phyloP scores from a whole-genome alignment of 2,113 vertebrate species.

The Pelobates fuscus region DNA sequence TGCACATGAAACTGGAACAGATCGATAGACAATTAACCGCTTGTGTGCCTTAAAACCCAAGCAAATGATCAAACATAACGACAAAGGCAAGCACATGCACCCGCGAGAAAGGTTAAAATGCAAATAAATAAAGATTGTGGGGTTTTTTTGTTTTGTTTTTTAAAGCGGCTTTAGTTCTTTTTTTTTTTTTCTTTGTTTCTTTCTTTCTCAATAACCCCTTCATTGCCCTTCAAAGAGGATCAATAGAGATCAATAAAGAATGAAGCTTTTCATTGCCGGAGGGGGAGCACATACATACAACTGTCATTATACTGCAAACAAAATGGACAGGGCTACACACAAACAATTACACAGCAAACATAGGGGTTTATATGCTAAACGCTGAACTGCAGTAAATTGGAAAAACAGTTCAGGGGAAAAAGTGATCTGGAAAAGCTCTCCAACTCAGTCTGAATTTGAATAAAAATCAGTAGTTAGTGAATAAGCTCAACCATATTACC shows the following conservation, averaged over 20 bases:
- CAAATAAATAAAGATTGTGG: constrained; percentile 25
- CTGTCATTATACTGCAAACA: not conserved
- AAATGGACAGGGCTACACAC: not conserved
- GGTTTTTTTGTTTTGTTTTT: constrained; percentile 5
- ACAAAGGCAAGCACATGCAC: no score
- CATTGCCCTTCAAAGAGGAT: constrained; percentile 47
- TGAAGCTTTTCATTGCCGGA: constrained; percentile 11
- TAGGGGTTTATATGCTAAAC: no score
- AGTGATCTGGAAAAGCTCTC: no score
- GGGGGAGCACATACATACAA: not conserved
- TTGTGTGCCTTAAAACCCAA: not conserved
- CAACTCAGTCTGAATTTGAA: no score
- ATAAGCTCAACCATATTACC: no score
- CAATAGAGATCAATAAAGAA: constrained; percentile 35
- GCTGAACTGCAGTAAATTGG: no score
- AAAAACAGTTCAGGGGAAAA: no score
- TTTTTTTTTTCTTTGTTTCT: no score
- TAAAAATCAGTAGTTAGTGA: no score
- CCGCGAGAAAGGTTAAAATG: constrained; percentile 25
- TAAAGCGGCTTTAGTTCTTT: no score
- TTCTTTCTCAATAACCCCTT: constrained; percentile 41
- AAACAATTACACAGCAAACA: constrained; percentile 1
- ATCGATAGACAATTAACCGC: constrained; percentile 41
- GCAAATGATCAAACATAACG: not conserved
- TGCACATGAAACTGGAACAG: constrained; percentile 36